A percentile compares a stretch with the other conserved stretches of the same genome.
These are phyloP conservation scores for Tetramorium simillimum DNA, from an alignment of 1,140 invertebrate genomes.

Conservation along the genomic window DNA sequence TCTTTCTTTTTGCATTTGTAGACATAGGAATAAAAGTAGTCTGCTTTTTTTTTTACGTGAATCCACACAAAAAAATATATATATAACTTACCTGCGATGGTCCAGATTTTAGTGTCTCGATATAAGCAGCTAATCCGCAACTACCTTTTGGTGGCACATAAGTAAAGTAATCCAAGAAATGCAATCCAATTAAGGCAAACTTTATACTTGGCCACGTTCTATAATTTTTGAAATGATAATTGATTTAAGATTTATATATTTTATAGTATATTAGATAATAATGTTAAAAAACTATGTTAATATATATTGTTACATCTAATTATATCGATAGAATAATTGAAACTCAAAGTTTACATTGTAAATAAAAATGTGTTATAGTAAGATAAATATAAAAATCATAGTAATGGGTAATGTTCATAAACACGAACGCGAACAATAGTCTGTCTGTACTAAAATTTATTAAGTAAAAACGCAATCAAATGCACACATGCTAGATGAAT, in stretches of 20 bases:
- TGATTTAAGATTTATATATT: constrained; percentile 30
- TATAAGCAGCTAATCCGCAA: constrained; percentile 81
- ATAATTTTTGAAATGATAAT: constrained; percentile 42
- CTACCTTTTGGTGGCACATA: constrained; percentile 85
- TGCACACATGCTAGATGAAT: background rate
- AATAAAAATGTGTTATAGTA: background rate
- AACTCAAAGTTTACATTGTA: background rate
- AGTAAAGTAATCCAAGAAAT: constrained; percentile 84
- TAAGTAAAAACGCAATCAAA: background rate
- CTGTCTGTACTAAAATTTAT: background rate
- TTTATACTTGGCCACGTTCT: constrained; percentile 83
- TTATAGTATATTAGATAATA: constrained; percentile 35
- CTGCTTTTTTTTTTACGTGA: background rate
- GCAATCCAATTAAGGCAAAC: constrained; percentile 82
- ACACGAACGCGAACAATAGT: background rate
- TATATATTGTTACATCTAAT: background rate
- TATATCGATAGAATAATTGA: background rate
- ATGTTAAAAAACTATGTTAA: background rate
- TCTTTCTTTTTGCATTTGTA: background rate
- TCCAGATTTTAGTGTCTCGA: constrained; percentile 76
- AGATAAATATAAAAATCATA: background rate
- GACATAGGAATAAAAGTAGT: background rate
- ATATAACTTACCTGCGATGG: constrained; percentile 77
- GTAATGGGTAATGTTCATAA: background rate
- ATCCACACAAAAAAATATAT: background rate